These are phyloP conservation scores for Diaprepes abbreviatus DNA, from an alignment of 2,888 invertebrate species.

Conservation along the genomic window DNA sequence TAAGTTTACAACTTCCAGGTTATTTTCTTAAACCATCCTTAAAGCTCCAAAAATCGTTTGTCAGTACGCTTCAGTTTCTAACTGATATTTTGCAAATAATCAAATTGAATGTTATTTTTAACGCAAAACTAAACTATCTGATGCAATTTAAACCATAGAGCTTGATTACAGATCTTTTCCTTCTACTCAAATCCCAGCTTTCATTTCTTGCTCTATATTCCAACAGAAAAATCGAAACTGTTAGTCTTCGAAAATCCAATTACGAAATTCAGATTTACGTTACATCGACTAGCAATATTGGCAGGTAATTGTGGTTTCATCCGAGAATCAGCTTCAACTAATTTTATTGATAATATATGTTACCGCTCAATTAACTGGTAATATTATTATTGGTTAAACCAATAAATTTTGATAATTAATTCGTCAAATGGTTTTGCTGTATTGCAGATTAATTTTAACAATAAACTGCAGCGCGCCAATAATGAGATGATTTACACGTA, in stretches of 20 bases:
- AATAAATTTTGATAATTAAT: slow-evolving; percentile 55
- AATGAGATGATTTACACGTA: slow-evolving; percentile 49
- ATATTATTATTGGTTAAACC: slow-evolving; percentile 43
- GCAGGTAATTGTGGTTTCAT: slow-evolving; percentile 22
- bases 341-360: slow-evolving; percentile 30
- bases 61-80: too few relatives aligned
- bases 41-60: too few relatives aligned
- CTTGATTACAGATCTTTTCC: too few relatives aligned
- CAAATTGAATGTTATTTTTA: too few relatives aligned
- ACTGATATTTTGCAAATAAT: too few relatives aligned
- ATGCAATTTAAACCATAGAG: too few relatives aligned
- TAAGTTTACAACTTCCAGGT: too few relatives aligned
- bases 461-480: slow-evolving; percentile 45
- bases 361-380: slow-evolving; percentile 34
- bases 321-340: slow-evolving; percentile 8
- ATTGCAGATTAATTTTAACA: slow-evolving; percentile 53
- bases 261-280: background rate
- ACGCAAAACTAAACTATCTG: too few relatives aligned
- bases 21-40: too few relatives aligned
- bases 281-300: background rate
- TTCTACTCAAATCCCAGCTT: too few relatives aligned
- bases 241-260: background rate
- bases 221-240: too few relatives aligned
- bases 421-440: slow-evolving; percentile 54
- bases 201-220: too few relatives aligned